These are phyloP conservation scores for Scaptomyza tumidula DNA, from an alignment of 2,888 invertebrate genomes.

Conservation along the genomic window DNA sequence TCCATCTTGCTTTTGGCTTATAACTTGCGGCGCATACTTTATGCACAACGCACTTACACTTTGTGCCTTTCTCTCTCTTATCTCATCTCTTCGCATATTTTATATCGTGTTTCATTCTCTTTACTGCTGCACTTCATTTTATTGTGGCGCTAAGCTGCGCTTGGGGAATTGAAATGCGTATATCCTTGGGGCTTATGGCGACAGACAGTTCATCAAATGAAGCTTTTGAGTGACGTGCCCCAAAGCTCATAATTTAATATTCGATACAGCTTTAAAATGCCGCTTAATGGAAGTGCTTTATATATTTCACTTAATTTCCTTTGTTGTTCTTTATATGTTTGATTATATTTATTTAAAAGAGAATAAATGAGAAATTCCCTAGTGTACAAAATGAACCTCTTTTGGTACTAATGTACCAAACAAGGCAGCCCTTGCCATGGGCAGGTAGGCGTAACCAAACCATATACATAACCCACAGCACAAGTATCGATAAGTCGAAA, in stretches of 20 bases:
- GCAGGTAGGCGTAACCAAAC: too few relatives aligned
- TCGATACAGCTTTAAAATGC: constrained; percentile 28
- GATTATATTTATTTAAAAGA: too few relatives aligned
- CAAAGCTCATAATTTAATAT: constrained; percentile 50
- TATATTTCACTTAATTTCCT: too few relatives aligned
- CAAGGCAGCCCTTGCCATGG: too few relatives aligned
- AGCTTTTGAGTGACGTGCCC: constrained; percentile 51
- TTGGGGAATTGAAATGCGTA: constrained; percentile 72
- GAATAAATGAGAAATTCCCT: too few relatives aligned
- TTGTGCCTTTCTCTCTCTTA: constrained; percentile 18
- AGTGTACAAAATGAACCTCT: too few relatives aligned
- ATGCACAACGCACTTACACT: constrained; percentile 74
- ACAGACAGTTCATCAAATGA: constrained; percentile 71
- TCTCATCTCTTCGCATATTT: constrained; percentile 10
- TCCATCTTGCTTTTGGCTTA: constrained; percentile 71
- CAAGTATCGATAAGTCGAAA: neutral
- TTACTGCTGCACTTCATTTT: constrained; percentile 78
- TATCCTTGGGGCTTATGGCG: constrained; percentile 66
- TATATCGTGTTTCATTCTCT: constrained; percentile 39
- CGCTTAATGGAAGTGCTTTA: neutral
- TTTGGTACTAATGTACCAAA: too few relatives aligned
- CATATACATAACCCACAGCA: too few relatives aligned
- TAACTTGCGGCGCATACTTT: constrained; percentile 71
- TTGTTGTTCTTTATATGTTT: too few relatives aligned
- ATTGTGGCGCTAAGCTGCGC: constrained; percentile 75